Percentiles rank a stretch among this genome's conserved stretches.
These are phyloP conservation scores for Palythoa grandis DNA, from an alignment of 92 coral and sea anemone species.

Conservation along the genomic window DNA sequence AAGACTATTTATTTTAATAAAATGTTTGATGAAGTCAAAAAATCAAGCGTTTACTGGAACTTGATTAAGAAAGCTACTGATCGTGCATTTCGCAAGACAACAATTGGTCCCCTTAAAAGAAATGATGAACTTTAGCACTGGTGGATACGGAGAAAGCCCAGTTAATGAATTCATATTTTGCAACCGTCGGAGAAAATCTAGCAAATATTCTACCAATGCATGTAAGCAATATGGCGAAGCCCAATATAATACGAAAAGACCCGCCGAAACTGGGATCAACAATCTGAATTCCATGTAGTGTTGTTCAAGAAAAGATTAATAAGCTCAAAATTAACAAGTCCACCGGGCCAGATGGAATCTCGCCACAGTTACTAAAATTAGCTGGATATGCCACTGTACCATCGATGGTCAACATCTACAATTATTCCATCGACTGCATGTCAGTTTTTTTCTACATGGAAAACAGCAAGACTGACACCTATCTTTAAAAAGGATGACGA, in stretches of 20 bases:
- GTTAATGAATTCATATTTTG: background rate
- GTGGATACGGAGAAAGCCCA: background rate
- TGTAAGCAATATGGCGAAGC: too few species aligned
- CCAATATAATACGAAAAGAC: background rate
- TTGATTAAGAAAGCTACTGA: too few species aligned
- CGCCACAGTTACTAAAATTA: background rate
- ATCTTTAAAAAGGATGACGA: too few species aligned
- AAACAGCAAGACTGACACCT: conserved; percentile 1
- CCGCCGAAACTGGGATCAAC: background rate
- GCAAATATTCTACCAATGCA: background rate
- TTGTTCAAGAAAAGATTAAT: background rate
- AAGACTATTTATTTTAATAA: too few species aligned
- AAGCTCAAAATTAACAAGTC: background rate
- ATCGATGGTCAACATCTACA: conserved; percentile 27
- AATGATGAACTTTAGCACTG: background rate
- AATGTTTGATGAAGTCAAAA: too few species aligned
- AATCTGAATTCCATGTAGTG: background rate
- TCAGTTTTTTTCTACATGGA: background rate
- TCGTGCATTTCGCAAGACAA: too few species aligned
- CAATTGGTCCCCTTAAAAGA: background rate
- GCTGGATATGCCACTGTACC: conserved; percentile 12
- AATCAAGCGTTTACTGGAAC: too few species aligned
- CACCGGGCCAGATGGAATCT: background rate
- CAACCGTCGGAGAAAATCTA: too few species aligned
- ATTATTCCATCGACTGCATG: background rate